Evolutionary conservation across 1,140 invertebrate species (phyloP), one percentile per base, ranked within the genome.

Genomic region (Aphelinus certus): DNA sequence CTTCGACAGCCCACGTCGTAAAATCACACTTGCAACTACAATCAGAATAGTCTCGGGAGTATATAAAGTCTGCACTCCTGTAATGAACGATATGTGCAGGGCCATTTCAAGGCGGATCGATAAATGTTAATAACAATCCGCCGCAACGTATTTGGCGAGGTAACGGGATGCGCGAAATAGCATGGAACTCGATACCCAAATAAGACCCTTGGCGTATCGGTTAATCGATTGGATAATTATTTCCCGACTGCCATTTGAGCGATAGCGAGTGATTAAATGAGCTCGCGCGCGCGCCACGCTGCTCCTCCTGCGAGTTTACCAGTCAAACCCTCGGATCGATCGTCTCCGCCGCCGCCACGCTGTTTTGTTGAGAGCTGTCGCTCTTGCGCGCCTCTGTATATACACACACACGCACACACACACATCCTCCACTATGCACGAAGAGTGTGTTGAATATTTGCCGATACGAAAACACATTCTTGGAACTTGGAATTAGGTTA

Each of bases 141-240:
- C 26, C 26, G 26, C 26, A 26, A 26, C 26, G 26, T 26, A 26
- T 26, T 26, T 26, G 26, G 26, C 26, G 26, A 26, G 26, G 26
- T 26, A 26, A 26, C 26, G 26, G 26, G 26, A 26, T 26, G 26
- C 26, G 26, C 26, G 26, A 26, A 26, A 26, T 26, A 26, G 26
- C 26, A 26, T 26, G 26, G 26, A 26, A 26, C 26, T 26, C 26
- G 26, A 26, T 26, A 26, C 26, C 26, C 26, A 26, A 26, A 26
- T 26, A 26, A 26, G 26, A 26, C 26, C 26, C 26, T 26, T 26
- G 48, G 3, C 43, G 64, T 67, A 67, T 73, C 64, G 46, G 43
- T 58, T 67, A 73, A 73, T 73, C 64, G 71, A 73, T 73, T 60
- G 63, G 57, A 61, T 73, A 73, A 72, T 72, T 72, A 72, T 72